Evolutionary conservation across 1,140 invertebrate genomes (phyloP).

Genomic region (roundworm (Caenorhabditis elegans)): DNA sequence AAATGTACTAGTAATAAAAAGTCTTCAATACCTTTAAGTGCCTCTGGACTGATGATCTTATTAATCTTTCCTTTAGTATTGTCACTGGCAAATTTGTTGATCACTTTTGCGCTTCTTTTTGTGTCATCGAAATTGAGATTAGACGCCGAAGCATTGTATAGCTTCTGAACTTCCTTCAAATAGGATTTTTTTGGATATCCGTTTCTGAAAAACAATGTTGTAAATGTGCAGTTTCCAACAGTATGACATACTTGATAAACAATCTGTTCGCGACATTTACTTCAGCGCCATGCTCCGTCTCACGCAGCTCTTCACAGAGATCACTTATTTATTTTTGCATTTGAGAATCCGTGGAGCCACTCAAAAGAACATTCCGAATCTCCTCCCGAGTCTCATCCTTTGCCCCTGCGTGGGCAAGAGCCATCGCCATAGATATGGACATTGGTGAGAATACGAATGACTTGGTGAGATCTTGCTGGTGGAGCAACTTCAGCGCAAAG

Average conservation of each 20-base stretch:
- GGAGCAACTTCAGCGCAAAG: background rate
- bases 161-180: background rate
- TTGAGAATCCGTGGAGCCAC: background rate
- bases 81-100: background rate
- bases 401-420: conserved; percentile 14
- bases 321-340: background rate
- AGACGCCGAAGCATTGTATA: background rate
- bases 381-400: background rate
- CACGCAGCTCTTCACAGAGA: background rate
- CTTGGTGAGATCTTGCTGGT: background rate
- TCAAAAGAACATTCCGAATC: background rate
- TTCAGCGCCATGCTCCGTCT: background rate
- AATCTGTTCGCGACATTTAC: too few species aligned
- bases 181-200: background rate
- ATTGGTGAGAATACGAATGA: conserved; percentile 31
- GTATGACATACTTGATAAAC: background rate
- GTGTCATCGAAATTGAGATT: background rate
- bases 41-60: background rate
- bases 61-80: background rate
- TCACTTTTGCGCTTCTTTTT: background rate
- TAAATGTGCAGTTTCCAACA: too few species aligned
- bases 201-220: background rate
- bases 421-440: conserved; percentile 1
- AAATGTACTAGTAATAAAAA: too few species aligned
- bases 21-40: too few species aligned